phyloP scores from a whole-genome alignment of 2,113 vertebrate species.

The Zosterops japonicus region DNA sequence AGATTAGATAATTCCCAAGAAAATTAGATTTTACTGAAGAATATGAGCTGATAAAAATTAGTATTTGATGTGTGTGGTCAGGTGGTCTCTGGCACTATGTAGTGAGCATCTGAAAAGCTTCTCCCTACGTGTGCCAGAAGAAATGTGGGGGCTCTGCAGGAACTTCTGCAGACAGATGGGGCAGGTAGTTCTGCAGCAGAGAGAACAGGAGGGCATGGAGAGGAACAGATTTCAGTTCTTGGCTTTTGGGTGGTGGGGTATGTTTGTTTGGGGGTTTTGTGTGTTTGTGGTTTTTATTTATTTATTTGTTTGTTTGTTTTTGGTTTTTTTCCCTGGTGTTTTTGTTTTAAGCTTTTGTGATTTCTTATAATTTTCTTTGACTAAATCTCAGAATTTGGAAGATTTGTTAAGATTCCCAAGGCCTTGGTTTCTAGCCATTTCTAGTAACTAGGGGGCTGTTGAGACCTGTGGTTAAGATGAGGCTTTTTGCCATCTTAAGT shows the following conservation, averaged over 20 bases:
- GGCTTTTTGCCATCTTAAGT: not conserved
- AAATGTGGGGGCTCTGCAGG: not conserved
- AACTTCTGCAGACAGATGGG: not conserved
- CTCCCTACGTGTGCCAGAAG: rapidly evolving
- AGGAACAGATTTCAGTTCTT: not conserved
- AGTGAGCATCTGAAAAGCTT: not conserved
- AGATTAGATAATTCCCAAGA: not conserved
- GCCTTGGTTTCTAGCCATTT: not conserved
- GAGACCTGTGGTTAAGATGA: not conserved
- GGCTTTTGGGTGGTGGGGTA: not conserved
- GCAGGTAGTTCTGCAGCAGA: not conserved
- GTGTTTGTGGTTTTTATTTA: too few species aligned
- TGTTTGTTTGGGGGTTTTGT: not conserved
- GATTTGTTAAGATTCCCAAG: not conserved
- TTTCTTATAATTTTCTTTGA: not conserved
- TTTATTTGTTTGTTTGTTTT: too few species aligned
- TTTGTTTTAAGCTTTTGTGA: not conserved
- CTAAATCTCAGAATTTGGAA: not conserved
- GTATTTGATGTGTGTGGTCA: not conserved
- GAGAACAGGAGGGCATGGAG: not conserved
- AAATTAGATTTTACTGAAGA: not conserved
- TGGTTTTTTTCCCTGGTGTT: not conserved
- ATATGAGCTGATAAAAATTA: not conserved
- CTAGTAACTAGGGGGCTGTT: not conserved
- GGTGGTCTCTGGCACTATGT: not conserved